These are phyloP conservation scores for Hystrix brachyura DNA, from an alignment of 2,113 vertebrate species.

Conservation along the genomic window DNA sequence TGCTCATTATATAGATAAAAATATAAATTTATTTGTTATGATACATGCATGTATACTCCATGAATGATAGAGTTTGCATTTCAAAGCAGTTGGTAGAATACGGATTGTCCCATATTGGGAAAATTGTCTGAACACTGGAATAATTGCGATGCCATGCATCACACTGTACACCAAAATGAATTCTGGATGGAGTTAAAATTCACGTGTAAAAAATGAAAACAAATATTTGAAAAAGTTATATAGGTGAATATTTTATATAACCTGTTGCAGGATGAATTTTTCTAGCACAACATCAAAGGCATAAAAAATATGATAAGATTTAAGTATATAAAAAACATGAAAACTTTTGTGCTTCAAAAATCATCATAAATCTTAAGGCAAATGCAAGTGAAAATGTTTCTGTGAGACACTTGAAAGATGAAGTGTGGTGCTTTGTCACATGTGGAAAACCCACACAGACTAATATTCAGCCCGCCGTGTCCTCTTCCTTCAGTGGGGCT, in stretches of 20 bases:
- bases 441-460: background rate
- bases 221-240: background rate
- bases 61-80: background rate
- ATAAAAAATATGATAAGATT: background rate
- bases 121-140: background rate
- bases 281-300: background rate
- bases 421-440: background rate
- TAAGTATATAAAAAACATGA: background rate
- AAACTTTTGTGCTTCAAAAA: too few relatives aligned
- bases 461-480: background rate
- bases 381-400: background rate
- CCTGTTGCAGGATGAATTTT: background rate
- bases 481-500: background rate
- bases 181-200: background rate
- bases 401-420: background rate
- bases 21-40: background rate
- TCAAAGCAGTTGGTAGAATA: background rate
- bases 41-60: background rate
- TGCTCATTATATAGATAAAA: background rate
- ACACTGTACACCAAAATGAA: background rate
- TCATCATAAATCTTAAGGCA: too few relatives aligned
- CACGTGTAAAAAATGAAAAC: background rate
- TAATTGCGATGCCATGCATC: background rate
- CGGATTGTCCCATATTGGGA: background rate
- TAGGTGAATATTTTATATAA: background rate